Base-by-base conservation (phyloP, 2,113 vertebrate species). In the Tragelaphus scriptus region DNA sequence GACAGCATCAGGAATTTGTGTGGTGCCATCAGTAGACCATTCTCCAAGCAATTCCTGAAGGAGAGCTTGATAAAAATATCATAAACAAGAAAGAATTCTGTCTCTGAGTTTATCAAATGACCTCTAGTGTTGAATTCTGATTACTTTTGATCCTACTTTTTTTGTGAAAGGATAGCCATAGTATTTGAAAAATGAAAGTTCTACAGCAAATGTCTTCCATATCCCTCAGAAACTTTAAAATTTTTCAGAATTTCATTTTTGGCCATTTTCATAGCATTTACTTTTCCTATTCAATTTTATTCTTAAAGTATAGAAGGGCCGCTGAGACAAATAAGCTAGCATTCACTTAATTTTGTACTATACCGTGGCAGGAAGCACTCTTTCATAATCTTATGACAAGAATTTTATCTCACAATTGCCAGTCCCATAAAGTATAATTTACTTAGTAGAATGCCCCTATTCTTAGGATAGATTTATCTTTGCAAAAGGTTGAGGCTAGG, bases 211-310 rank as follows among this genome's bases (percentile, higher is more conserved):
- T 58, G 17, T 85, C 28, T 58, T 92, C 79, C 8, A 32, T 32
- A 14, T 90, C 77, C 96, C 85, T 61, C 36, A 95, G 47, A 28
- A 88, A 59, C 81, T 90, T 97, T 51, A 75, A 71, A 80, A 77
- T 47, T 85, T 58, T 95, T 91, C 15, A 80, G 11, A 79, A 85
- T 85, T 88, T 85, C 2, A 85, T 79, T 95, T 82, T n/a, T 1
- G 21, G 59, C 14, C 12, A 58, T 25, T 81, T 47, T 90, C 10
- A 40, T 36, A 56, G 21, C n/a, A 59, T 86, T 75, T 21, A 90
- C 4, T 65, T 90, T 91, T 32, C 1, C 3, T 17, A 3, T 16
- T 82, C 28, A 91, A 0, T 81, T 93, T 79, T 82, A 36, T 49
- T 55, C 51, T 90, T 68, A 4, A 47, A 77, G 30, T 75, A 19